Conservation (phyloP, 2,113 vertebrate species). For the Neogale vison region DNA sequence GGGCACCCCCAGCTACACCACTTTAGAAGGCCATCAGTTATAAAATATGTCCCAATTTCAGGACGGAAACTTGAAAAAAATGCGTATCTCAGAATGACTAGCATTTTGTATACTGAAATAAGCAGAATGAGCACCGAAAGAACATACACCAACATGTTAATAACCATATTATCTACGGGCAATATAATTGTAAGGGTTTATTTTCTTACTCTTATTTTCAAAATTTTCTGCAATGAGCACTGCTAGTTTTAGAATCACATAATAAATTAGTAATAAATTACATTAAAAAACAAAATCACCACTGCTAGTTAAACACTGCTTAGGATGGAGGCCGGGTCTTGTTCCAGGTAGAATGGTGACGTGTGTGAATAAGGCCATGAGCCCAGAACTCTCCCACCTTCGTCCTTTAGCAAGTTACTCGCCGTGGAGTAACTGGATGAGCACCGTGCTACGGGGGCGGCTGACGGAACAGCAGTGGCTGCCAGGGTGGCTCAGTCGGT, state of each 20-base stretch:
- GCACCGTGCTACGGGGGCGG: too few relatives aligned
- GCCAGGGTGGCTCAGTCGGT: not conserved
- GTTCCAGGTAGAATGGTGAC: not conserved
- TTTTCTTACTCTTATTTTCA: not conserved
- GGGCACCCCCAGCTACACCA: not conserved
- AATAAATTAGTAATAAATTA: not conserved
- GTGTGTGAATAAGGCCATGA: not conserved
- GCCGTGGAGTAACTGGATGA: not conserved
- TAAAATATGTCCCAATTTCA: not conserved
- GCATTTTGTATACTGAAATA: not conserved
- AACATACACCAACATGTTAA: not conserved
- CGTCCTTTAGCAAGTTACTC: not conserved
- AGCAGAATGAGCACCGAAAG: not conserved
- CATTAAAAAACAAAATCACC: not conserved
- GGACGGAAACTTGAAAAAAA: not conserved
- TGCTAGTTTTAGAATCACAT: not conserved
- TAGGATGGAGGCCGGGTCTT: not conserved
- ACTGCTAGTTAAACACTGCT: not conserved
- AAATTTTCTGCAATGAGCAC: not conserved
- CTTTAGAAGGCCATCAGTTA: not conserved
- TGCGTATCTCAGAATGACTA: not conserved
- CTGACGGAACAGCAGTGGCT: not conserved
- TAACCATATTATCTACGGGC: too few relatives aligned
- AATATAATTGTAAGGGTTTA: not conserved
- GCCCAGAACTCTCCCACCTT: not conserved